phyloP scores from a whole-genome alignment of 2,888 invertebrate genomes.

The Coronaproctus castanopsis region DNA sequence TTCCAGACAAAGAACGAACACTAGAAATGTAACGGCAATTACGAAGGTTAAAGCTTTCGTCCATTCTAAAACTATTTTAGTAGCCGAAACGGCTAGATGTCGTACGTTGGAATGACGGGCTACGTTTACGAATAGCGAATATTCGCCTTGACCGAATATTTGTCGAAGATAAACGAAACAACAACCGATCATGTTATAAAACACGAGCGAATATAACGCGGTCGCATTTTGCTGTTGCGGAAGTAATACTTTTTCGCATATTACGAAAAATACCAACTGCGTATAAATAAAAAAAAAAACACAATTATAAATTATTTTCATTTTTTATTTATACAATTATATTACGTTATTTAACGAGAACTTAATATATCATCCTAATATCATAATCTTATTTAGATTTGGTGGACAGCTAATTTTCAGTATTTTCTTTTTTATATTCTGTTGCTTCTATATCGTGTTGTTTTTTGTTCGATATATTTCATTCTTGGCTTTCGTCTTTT shows the following conservation, averaged over 20 bases:
- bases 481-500: no score
- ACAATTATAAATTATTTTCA: no score
- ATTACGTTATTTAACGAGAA: no score
- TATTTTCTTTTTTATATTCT: no score
- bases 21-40: conserved; percentile 52
- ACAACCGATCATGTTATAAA: conserved; percentile 61
- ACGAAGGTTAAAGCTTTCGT: conserved; percentile 61
- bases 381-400: no score
- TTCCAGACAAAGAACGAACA: conserved; percentile 51
- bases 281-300: conserved; percentile 21
- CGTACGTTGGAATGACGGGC: conserved; percentile 49
- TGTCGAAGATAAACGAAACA: conserved; percentile 54
- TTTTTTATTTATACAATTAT: no score
- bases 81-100: conserved; percentile 60
- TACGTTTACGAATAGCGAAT: conserved; percentile 54
- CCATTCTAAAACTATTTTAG: conserved; percentile 60
- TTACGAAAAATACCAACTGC: conserved; percentile 49
- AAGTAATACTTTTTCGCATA: conserved; percentile 45
- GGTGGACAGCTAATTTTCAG: no score
- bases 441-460: no score
- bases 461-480: no score
- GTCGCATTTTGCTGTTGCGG: conserved; percentile 35
- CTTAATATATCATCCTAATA: no score
- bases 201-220: conserved; percentile 55
- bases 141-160: conserved; percentile 49